phyloP scores from a whole-genome alignment of 2,888 invertebrate genomes.

The Invenusta paracnida region DNA sequence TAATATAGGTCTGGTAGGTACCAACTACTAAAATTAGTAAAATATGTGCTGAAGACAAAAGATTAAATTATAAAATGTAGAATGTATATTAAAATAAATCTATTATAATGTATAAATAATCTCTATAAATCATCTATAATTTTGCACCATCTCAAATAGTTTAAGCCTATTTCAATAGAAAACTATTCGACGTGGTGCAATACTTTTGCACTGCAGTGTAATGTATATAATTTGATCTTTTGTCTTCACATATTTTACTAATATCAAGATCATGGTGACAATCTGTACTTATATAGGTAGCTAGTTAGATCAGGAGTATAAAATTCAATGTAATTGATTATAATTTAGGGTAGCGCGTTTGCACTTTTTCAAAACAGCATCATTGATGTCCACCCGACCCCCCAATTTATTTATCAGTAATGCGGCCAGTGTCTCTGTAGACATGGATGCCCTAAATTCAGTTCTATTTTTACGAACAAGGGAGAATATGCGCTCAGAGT shows the following conservation, averaged over 20 bases:
- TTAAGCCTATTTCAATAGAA: neutral
- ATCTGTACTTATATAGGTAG: too few species aligned
- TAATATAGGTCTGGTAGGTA: too few species aligned
- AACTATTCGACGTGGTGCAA: too few species aligned
- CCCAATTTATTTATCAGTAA: neutral
- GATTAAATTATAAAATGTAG: neutral
- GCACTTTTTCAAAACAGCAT: slow-evolving; percentile 16
- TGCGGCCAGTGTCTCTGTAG: slow-evolving; percentile 1
- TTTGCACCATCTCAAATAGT: neutral
- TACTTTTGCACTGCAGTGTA: too few species aligned
- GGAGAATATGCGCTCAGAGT: slow-evolving; percentile 1
- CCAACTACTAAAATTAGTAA: too few species aligned
- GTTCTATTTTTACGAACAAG: neutral
- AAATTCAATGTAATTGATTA: neutral
- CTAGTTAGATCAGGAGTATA: too few species aligned
- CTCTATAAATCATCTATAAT: neutral
- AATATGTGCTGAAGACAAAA: neutral
- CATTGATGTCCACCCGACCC: neutral
- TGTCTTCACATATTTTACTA: too few species aligned
- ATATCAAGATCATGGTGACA: too few species aligned
- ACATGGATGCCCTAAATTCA: slow-evolving; percentile 1
- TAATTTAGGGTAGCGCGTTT: neutral
- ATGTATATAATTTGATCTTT: too few species aligned
- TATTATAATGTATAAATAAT: neutral
- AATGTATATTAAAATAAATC: neutral